A percentile compares a stretch with the other conserved stretches of the same genome.
phyloP scores from a whole-genome alignment of 37 sponge, comb jelly and placozoan genomes.

The Beroe forskalii region DNA sequence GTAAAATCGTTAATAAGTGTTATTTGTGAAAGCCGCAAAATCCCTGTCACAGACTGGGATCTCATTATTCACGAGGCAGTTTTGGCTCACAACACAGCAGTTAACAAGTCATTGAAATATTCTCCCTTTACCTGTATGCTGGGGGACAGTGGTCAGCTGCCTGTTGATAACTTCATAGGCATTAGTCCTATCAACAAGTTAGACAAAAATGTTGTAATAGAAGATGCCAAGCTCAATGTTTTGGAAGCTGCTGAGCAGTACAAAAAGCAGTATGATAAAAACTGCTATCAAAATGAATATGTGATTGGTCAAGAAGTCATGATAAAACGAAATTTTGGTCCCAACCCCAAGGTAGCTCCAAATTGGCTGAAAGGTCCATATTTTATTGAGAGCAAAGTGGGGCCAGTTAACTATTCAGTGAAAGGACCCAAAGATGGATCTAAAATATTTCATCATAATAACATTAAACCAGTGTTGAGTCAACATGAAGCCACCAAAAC shows the following conservation, averaged over 20 bases:
- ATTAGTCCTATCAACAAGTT: neutral
- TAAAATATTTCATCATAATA: neutral
- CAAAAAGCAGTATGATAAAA: neutral
- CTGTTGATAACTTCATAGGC: neutral
- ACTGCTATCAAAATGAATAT: neutral
- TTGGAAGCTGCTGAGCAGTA: neutral
- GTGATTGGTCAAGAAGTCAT: neutral
- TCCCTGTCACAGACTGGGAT: neutral
- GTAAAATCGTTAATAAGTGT: neutral
- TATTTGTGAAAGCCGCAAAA: neutral
- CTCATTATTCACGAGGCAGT: neutral
- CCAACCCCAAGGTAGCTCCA: neutral
- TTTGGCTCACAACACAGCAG: neutral
- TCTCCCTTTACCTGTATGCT: neutral
- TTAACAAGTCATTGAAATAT: neutral
- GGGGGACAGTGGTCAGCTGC: neutral
- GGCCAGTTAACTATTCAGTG: neutral
- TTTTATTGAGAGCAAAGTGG: neutral
- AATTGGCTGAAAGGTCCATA: neutral
- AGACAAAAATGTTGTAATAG: neutral
- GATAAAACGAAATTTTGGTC: neutral
- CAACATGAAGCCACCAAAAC: no score
- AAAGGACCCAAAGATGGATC: neutral
- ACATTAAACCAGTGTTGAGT: neutral
- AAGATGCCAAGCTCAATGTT: neutral